A percentile compares a stretch with the other conserved stretches of the same genome.
Conservation (phyloP, 2,797 vertebrate genomes). For the Muraenolepis orangiensis region DNA sequence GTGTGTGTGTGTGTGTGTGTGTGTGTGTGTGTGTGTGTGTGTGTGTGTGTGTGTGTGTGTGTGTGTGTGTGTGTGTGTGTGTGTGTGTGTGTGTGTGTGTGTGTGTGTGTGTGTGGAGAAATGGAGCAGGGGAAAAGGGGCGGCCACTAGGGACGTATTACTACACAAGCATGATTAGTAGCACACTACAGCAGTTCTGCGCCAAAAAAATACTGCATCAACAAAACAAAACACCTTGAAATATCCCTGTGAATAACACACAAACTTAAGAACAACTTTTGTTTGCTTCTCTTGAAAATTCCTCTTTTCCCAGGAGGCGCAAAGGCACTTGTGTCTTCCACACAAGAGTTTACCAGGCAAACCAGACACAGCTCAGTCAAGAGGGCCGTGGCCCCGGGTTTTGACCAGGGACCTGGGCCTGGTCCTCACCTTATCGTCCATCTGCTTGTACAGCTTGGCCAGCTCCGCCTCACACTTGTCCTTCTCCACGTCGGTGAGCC, state of each 20-base stretch:
- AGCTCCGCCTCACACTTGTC: constrained; percentile 93
- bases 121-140: not conserved
- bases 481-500: constrained; percentile 89
- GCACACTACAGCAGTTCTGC: not conserved
- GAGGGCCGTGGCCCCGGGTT: no score
- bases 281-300: not conserved
- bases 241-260: not conserved
- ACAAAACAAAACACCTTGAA: not conserved
- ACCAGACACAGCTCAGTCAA: no score
- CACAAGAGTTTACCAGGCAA: no score
- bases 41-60: not conserved
- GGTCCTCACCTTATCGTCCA: constrained; percentile 92
- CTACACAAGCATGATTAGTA: not conserved
- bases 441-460: constrained; percentile 90
- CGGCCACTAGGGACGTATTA: not conserved
- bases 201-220: not conserved
- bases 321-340: no score
- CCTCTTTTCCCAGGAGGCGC: not conserved
- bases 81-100: not conserved
- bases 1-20: not conserved
- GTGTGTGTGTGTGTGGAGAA: not conserved
- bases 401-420: no score
- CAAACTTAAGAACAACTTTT: not conserved
- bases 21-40: not conserved
- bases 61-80: not conserved